A percentile compares a stretch with the other conserved stretches of the same genome.
phyloP scores from a whole-genome alignment of 2,797 vertebrate species.

The Acanthornis magna region DNA sequence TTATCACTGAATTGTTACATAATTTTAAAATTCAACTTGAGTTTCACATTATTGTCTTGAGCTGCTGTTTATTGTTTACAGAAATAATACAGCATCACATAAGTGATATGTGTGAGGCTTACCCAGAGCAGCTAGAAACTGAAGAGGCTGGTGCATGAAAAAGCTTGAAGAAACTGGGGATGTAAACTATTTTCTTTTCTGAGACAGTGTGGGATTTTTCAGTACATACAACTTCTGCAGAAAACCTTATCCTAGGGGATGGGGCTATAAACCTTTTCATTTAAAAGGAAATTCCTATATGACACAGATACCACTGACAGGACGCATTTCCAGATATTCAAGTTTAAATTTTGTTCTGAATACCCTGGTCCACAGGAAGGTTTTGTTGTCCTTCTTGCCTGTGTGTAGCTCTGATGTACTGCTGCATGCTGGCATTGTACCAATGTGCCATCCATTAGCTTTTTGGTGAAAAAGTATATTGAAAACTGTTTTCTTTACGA shows the following conservation, averaged over 20 bases:
- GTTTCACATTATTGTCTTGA: neutral
- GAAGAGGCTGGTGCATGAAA: neutral
- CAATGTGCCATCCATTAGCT: no score
- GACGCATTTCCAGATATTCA: neutral
- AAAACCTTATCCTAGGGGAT: neutral
- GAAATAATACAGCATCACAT: neutral
- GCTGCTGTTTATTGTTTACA: neutral
- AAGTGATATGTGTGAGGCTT: neutral
- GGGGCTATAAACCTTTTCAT: neutral
- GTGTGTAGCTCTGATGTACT: rapidly evolving
- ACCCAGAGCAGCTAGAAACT: neutral
- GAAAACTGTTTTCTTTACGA: neutral
- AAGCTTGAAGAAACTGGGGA: neutral
- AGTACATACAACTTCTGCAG: neutral
- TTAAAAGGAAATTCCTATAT: neutral
- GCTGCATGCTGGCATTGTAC: neutral
- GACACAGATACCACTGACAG: neutral
- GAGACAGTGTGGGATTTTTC: neutral
- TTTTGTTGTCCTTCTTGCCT: neutral
- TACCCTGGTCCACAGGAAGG: neutral
- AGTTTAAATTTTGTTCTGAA: neutral
- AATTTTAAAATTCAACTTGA: neutral
- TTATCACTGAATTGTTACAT: neutral
- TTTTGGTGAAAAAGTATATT: neutral
- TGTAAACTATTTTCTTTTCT: neutral